Conservation (phyloP, 2,797 vertebrate species). For the Pampus argenteus region DNA sequence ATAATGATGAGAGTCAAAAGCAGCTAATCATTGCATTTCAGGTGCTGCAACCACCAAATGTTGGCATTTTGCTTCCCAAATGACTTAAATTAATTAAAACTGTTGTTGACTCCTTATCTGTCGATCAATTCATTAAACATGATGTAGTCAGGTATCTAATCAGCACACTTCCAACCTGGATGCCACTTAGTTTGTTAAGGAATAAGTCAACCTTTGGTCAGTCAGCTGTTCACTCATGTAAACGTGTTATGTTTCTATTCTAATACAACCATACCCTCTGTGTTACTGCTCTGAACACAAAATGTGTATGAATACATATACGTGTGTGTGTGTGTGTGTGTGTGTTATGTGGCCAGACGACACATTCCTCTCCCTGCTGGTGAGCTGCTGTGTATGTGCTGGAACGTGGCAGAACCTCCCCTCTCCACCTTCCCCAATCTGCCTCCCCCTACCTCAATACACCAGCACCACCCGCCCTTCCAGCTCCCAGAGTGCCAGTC, state of each 20-base stretch:
- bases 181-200: not conserved
- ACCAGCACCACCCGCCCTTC: slow-evolving; percentile 57
- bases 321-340: slow-evolving; percentile 9
- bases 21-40: not conserved
- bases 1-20: not conserved
- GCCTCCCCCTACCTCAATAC: slow-evolving; percentile 57
- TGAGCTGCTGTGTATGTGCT: slow-evolving; percentile 80
- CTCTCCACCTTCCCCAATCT: slow-evolving; percentile 45
- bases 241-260: slow-evolving; percentile 20
- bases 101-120: not conserved
- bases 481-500: slow-evolving; percentile 84
- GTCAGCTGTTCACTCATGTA: not conserved
- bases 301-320: slow-evolving; percentile 10
- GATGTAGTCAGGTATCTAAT: not conserved
- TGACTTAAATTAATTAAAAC: not conserved
- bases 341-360: slow-evolving; percentile 47
- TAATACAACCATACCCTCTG: slow-evolving; percentile 10
- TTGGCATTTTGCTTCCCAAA: not conserved
- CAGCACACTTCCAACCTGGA: not conserved
- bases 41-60: not conserved
- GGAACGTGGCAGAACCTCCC: slow-evolving; percentile 77
- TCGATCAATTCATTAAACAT: not conserved
- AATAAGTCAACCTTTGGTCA: not conserved
- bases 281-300: slow-evolving; percentile 16
- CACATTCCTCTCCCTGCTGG: slow-evolving; percentile 58